Conservation (phyloP, 2,888 invertebrate species). For the Tetheella fluctuosa region DNA sequence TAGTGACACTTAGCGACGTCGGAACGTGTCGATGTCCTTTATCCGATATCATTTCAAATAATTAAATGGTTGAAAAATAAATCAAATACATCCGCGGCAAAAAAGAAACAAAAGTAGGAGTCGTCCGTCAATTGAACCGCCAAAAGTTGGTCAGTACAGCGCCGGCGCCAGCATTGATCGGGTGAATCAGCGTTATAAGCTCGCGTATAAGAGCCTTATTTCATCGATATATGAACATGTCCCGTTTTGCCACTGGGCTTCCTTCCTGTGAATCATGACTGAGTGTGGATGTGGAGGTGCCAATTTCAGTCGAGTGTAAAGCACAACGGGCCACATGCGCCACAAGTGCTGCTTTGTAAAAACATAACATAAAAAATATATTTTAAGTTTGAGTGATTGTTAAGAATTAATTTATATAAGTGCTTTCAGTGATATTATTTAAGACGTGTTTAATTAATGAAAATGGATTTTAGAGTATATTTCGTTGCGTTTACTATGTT, state of each 20-base stretch:
- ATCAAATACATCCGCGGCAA: conserved; percentile 25
- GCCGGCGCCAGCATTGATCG: conserved; percentile 74
- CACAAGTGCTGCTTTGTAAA: conserved; percentile 48
- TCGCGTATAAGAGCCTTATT: conserved; percentile 55
- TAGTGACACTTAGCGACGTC: background rate
- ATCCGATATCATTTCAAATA: background rate
- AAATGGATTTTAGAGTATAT: conserved; percentile 63
- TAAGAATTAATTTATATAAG: conserved; percentile 35
- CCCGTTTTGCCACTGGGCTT: conserved; percentile 70
- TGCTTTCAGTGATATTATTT: conserved; percentile 30
- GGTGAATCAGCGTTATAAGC: conserved; percentile 61
- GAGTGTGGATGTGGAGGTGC: conserved; percentile 55
- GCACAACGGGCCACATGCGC: conserved; percentile 56
- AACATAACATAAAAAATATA: conserved; percentile 43
- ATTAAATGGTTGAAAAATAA: conserved; percentile 2
- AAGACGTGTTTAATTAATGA: conserved; percentile 52
- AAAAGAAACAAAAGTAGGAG: conserved; percentile 35
- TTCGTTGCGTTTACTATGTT: conserved; percentile 63
- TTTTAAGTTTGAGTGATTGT: conserved; percentile 23
- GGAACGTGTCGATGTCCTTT: background rate
- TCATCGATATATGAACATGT: conserved; percentile 65
- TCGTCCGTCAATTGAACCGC: conserved; percentile 43
- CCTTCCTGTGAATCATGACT: conserved; percentile 78
- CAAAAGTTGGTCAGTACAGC: conserved; percentile 67
- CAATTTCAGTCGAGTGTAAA: conserved; percentile 65